Conservation (phyloP, 1,140 invertebrate species). For the Portunus trituberculatus region DNA sequence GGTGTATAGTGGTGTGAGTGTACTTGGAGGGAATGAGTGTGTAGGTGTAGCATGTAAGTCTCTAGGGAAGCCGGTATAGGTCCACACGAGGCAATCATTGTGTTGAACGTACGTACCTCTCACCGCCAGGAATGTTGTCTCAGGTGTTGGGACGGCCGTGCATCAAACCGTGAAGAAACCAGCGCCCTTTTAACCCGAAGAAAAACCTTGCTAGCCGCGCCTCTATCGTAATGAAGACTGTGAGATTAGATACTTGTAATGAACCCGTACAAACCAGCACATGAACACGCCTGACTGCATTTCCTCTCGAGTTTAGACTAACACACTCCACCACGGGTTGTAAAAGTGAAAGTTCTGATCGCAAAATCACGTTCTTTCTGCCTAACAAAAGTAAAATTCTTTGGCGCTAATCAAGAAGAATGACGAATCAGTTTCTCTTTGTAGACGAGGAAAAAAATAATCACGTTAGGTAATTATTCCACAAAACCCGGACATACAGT, state of each 20-base stretch:
- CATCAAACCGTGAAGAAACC: neutral
- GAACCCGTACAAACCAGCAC: neutral
- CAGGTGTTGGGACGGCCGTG: neutral
- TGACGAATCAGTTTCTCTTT: neutral
- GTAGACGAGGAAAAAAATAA: neutral
- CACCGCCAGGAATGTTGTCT: neutral
- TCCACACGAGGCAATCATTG: neutral
- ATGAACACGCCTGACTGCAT: neutral
- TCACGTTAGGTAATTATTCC: neutral
- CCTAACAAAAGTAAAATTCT: constrained; percentile 14
- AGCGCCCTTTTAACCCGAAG: neutral
- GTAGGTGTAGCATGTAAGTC: neutral
- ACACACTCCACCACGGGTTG: neutral
- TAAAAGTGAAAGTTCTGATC: neutral
- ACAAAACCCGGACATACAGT: neutral
- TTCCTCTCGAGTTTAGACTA: too few species aligned
- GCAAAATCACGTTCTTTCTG: neutral
- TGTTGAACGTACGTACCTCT: neutral
- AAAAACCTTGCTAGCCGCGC: neutral
- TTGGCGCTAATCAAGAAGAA: neutral
- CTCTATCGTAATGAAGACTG: neutral
- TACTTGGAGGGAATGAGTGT: neutral
- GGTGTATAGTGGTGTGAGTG: neutral
- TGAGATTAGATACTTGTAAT: neutral
- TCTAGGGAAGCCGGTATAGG: neutral